A percentile compares a stretch with the other conserved stretches of the same genome.
These are phyloP conservation scores for Artibeus lituratus DNA, from an alignment of 2,797 vertebrate species.

Conservation along the genomic window DNA sequence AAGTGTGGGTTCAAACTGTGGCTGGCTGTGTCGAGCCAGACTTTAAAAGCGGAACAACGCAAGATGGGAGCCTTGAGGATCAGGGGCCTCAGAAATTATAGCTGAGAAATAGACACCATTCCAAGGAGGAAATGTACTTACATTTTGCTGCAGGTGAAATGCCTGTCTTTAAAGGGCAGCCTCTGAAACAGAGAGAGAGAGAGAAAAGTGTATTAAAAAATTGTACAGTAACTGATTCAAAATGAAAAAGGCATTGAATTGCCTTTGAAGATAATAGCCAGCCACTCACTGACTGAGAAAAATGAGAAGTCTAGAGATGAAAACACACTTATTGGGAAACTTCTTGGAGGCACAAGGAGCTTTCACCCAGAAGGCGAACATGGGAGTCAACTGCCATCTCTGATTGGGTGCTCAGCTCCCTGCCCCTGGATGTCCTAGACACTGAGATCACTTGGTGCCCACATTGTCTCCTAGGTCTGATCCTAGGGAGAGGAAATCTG, in stretches of 20 bases:
- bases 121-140: conserved; percentile 59
- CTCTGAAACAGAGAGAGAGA: conserved; percentile 70
- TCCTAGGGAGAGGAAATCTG: background rate
- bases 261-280: background rate
- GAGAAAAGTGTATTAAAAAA: conserved; percentile 25
- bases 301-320: background rate
- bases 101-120: conserved; percentile 11
- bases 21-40: background rate
- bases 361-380: background rate
- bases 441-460: background rate
- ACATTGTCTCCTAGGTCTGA: background rate
- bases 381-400: background rate
- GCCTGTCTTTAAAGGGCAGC: conserved; percentile 64
- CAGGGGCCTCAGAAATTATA: background rate
- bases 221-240: background rate
- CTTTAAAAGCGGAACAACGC: background rate
- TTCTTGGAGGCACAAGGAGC: background rate
- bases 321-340: background rate
- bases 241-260: background rate
- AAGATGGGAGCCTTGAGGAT: background rate
- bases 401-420: background rate
- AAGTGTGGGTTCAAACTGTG: background rate
- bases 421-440: background rate
- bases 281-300: background rate
- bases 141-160: conserved; percentile 72